Evolutionary conservation across 2,888 invertebrate species (phyloP), one percentile per base, ranked within the genome.

Genomic region (Mythimna impura): DNA sequence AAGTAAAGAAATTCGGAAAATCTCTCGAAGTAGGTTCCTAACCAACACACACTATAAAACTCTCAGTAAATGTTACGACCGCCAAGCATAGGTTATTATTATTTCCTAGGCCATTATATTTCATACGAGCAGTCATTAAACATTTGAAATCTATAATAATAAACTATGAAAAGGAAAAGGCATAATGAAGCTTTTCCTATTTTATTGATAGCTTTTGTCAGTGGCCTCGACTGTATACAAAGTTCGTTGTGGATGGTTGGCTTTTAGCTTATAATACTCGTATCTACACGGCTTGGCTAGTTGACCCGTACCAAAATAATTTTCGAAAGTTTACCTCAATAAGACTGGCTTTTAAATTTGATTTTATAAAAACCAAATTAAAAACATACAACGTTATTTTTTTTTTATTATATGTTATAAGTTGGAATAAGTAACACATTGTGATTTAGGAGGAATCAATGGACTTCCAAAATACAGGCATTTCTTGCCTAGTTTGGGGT

Each of bases 51-150:
- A 43, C 73, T 43, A 65, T 66, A 66, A 73, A 73, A 73, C 52
- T 52, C 50, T 58, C 36, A 67, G 76, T 50, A 43, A 80, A 76
- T 65, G 55, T 73, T 64, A 73, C 64, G 68, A 77, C 63, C 72
- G 25, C 52, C 54, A 68, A 52, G 57, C 25, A 63, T 50, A 47
- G 47, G 14, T 47, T 30, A 50, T 55, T 72, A 80, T 71, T 67
- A 81, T 77, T 80, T 69, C 73, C 30, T 47, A 52, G 40, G 57
- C 63, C 52, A 81, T 77, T 63, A 76, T 66, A 72, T 60, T 80
- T 64, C 73, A 77, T 73, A 76, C 66, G 71, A 77, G 60, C 40
- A 52, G 63, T 43, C 73, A 60, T 80, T 69, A 80, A 81, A 62
- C n/a, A 30, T 64, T 54, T 80, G 76, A 80, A 76, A 67, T 64